Evolutionary conservation across 2,888 invertebrate genomes (phyloP).

Genomic region (Chrysolina oricalcia): DNA sequence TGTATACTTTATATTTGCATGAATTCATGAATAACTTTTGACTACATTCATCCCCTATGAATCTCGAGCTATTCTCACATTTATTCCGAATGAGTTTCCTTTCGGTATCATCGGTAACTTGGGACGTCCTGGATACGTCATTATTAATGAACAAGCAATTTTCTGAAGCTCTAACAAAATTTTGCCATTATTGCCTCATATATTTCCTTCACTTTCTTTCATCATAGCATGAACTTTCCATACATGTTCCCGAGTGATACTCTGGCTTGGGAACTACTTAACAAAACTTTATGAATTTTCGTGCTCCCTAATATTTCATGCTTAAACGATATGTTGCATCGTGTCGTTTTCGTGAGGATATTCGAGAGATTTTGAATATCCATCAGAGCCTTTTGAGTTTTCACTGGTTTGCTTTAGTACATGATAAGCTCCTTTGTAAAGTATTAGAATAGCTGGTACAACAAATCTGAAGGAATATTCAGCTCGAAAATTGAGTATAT

Average conservation of each 20-base stretch:
- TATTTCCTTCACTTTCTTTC: background rate
- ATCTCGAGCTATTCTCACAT: background rate
- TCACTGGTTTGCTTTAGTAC: background rate
- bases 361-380: slow-evolving; percentile 39
- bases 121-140: background rate
- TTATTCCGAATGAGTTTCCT: background rate
- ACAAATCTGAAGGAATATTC: background rate
- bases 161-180: background rate
- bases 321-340: slow-evolving; percentile 42
- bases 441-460: background rate
- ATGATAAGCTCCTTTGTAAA: background rate
- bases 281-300: slow-evolving; percentile 48
- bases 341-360: slow-evolving; percentile 32
- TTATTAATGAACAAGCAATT: slow-evolving; percentile 17
- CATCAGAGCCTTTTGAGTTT: slow-evolving; percentile 29
- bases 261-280: slow-evolving; percentile 42
- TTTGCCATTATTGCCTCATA: slow-evolving; percentile 9
- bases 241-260: slow-evolving; percentile 48
- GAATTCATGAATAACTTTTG: background rate
- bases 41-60: background rate
- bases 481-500: too few species aligned
- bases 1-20: too few species aligned
- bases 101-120: background rate
- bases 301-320: slow-evolving; percentile 47
- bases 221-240: slow-evolving; percentile 41